A percentile compares a stretch with the other conserved stretches of the same genome.
Evolutionary conservation across 2,888 invertebrate genomes (phyloP).

Genomic region (Pollenia griseotomentosa): DNA sequence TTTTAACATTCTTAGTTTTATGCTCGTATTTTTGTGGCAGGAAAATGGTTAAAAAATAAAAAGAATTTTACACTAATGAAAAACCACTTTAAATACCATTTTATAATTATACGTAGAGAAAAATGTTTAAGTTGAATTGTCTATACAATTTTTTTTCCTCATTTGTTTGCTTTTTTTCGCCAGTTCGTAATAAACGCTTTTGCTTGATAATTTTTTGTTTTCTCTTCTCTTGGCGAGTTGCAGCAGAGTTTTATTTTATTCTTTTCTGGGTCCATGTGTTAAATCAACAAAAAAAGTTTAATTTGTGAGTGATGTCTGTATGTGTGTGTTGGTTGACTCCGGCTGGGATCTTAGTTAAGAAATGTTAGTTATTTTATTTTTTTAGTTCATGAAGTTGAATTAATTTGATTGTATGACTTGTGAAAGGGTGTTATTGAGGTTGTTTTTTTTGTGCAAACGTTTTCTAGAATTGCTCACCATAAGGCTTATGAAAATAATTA

Average conservation of each 20-base stretch:
- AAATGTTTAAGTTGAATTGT: constrained; percentile 69
- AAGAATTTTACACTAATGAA: constrained; percentile 68
- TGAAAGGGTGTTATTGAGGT: constrained; percentile 44
- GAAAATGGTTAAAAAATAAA: constrained; percentile 20
- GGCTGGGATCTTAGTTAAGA: constrained; percentile 33
- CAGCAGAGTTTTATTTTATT: neutral
- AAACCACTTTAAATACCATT: constrained; percentile 73
- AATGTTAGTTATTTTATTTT: constrained; percentile 30
- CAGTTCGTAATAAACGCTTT: constrained; percentile 51
- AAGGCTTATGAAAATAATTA: constrained; percentile 32
- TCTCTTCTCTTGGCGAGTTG: constrained; percentile 39
- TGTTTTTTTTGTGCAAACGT: constrained; percentile 30
- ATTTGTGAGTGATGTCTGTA: constrained; percentile 53
- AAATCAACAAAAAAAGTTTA: constrained; percentile 48
- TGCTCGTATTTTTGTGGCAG: constrained; percentile 52
- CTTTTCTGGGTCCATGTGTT: constrained; percentile 8
- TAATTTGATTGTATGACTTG: constrained; percentile 39
- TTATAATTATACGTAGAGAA: constrained; percentile 69
- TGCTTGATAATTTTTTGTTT: constrained; percentile 8
- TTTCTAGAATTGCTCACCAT: constrained; percentile 59
- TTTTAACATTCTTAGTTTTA: neutral
- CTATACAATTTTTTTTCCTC: constrained; percentile 42
- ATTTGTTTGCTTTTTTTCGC: constrained; percentile 47
- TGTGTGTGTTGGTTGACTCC: neutral
- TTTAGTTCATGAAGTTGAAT: constrained; percentile 9